Base-by-base conservation (phyloP, 2,888 invertebrate genomes). In the Microchrysa polita region DNA sequence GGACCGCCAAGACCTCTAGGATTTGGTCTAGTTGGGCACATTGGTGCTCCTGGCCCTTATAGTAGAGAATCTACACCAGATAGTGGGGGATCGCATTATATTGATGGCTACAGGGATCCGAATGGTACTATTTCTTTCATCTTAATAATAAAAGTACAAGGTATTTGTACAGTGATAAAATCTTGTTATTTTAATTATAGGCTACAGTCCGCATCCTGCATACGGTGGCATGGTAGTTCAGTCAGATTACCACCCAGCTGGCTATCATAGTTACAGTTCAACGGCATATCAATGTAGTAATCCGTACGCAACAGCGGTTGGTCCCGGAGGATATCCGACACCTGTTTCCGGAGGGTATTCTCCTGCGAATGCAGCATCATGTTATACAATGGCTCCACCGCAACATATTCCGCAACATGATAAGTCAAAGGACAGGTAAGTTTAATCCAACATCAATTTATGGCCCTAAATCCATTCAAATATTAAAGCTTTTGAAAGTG, bases 11-110 rank as follows among this genome's bases (percentile, higher is more conserved):
- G 90, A 81, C 89, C 89, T 72, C 86, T 90, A 78, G 88, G 88
- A 83, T 90, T 89, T 82, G 85, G 85, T 7, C 77, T 85, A 73
- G 84, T 85, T 42, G 85, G 84, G 44, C 84, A 84, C 85, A 88
- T 92, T 79, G 88, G 92, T 73, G 90, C 90, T 23, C 89, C 89
- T 5, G 87, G 89, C 23, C 86, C 82, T 12, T 94, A 94, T 84
- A 94, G 94, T 86, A 90, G 94, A 80, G 94, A 95, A 86, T 94
- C 94, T 76, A 94, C 94, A 69, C 94, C 94, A 2, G 94, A 95
- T 84, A 94, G 93, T 81, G 94, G 94, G 67, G 94, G 93, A 75
- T 94, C 94, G 73, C 94, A 94, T 86, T 95, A 94, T 83, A 90
- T 94, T 86, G 94, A 95, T 84, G 92, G 93, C 76, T 95, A 94